Base-by-base conservation (phyloP, 2,113 vertebrate genomes). In the Muntiacus muntjak region DNA sequence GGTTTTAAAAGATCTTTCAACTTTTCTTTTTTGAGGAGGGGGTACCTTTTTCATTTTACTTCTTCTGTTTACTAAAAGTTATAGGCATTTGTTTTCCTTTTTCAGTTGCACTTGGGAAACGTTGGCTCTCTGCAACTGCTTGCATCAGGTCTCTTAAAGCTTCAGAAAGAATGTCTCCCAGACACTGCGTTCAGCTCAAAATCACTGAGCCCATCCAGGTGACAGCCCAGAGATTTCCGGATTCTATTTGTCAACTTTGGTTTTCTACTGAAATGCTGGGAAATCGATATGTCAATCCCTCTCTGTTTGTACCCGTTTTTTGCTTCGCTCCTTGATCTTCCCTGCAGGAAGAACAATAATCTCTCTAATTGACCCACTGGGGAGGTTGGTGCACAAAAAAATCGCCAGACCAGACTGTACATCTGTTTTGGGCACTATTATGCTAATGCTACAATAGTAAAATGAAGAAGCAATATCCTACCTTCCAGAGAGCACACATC, bases 351-450 rank as follows among this genome's bases (percentile, higher is more conserved):
- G 99, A 99, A 99, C 99, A 99, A 99, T 99, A 99, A 99, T 99
- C 99, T 99, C 99, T 99, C 99, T 99, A 99, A 99, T 99, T 99
- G 99, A 99, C 99, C 99, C 99, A 99, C 99, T 99, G 99, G 99
- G 99, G 99, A 99, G 99, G 99, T 98, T 98, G 98, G 99, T 99
- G 99, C 99, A 98, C 98, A 98, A 97, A 99, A 78, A 99, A 99
- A 98, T 99, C 98, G 98, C 98, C 99, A 98, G 99, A 98, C 96
- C 98, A 98, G 98, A 98, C 99, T 99, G 98, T 99, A 99, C 99
- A 99, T 99, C 99, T 99, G 99, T 98, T 99, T 99, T 98, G 99
- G 98, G 97, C 98, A 98, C 99, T 99, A 99, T 99, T 99, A 99
- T 99, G 99, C 99, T 99, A 99, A 99, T 99, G 98, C 83, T 98